Evolutionary conservation across 2,797 vertebrate species (phyloP).

Genomic region (Buceros bicornis): DNA sequence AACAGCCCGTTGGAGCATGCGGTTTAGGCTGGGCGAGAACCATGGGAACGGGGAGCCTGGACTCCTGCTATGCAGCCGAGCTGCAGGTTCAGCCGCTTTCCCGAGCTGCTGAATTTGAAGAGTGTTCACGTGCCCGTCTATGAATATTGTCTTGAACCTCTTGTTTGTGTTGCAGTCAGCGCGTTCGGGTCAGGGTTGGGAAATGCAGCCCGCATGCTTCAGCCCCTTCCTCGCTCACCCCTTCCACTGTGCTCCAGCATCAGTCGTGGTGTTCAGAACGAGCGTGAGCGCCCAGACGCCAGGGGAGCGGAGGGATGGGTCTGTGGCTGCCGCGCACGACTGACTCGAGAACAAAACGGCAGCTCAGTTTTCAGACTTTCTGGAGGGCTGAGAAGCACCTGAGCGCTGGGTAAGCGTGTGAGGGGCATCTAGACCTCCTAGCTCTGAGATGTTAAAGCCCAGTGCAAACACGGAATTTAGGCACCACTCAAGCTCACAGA

Average conservation of each 20-base stretch:
- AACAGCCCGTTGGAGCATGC: neutral
- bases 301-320: neutral
- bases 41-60: neutral
- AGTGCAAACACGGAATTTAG: neutral
- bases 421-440: neutral
- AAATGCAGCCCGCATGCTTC: neutral
- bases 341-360: neutral
- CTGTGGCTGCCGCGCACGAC: neutral
- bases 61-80: rapidly evolving
- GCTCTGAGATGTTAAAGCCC: neutral
- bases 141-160: neutral
- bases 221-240: neutral
- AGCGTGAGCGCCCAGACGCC: neutral
- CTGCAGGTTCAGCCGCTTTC: neutral
- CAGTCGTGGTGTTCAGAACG: too few species aligned
- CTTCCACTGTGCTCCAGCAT: neutral
- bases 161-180: neutral
- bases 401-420: neutral
- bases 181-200: neutral
- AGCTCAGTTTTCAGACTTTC: neutral
- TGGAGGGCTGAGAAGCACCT: neutral
- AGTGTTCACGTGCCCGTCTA: neutral
- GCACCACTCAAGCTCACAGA: neutral
- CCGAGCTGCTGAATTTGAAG: neutral
- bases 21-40: neutral